Base-by-base conservation (phyloP, 2,888 invertebrate genomes). In the Phrixothrix hirtus region DNA sequence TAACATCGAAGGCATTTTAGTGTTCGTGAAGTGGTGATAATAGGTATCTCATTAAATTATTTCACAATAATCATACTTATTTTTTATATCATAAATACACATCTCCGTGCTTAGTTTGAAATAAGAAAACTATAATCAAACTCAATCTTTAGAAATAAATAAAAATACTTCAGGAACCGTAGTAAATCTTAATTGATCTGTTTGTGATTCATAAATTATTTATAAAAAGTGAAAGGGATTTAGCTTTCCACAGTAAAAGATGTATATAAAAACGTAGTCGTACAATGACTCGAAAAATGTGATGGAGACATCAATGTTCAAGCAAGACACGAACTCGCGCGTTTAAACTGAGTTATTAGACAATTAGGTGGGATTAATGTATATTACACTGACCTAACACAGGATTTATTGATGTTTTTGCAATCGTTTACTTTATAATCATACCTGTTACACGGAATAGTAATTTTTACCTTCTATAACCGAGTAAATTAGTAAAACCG, bases 281-380 rank as follows among this genome's bases (percentile, higher is more conserved):
- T 54, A 43, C 48, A 42, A 37, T 17, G 35, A 49, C 51, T 53
- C 41, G 46, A 67, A 65, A 67, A 62, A 60, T 59, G 54, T 54
- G 63, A 71, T 70, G 70, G 68, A 71, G 71, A 71, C 70, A 69
- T 69, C 70, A 71, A 68, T 61, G 68, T 65, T 67, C 56, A 50
- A 50, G 48, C 55, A 62, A 60, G 64, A 66, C 71, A 71, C 71
- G 71, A 71, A 66, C 66, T 64, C 57, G 60, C 61, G 60, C 66
- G 62, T 63, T 64, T 57, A 62, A 61, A 62, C 67, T 68, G 67
- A 72, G 68, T 71, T 72, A 72, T 70, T 69, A 66, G 67, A 69
- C 71, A 71, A 72, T 72, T 72, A 72, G 66, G 58, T 57, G 59
- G 65, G 69, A 71, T 71, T 68, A 70, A 72, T 72, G 70, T 68